A percentile compares a stretch with the other conserved stretches of the same genome.
These are phyloP conservation scores for Stomatorhinus ivindoensis DNA, from an alignment of 2,113 vertebrate genomes.

Conservation along the genomic window DNA sequence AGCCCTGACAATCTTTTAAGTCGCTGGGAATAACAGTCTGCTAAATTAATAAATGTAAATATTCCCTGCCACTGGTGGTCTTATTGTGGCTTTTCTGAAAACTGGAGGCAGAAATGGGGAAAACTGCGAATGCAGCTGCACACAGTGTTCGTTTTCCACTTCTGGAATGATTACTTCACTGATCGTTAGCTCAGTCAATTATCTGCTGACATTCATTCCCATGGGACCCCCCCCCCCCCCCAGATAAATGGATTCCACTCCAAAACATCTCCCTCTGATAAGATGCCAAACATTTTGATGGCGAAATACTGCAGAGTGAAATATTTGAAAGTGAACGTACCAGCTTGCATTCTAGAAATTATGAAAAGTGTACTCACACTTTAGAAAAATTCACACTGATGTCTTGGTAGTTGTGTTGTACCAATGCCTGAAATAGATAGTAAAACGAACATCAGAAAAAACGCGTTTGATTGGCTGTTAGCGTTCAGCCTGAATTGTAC, in stretches of 20 bases:
- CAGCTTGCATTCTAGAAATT: neutral
- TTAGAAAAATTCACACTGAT: neutral
- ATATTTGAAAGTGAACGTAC: neutral
- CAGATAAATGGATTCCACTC: constrained; percentile 4
- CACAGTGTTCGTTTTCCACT: neutral
- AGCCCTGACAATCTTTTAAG: neutral
- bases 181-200: neutral
- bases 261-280: neutral
- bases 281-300: constrained; percentile 3
- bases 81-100: neutral
- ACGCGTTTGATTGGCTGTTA: neutral
- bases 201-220: neutral
- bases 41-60: constrained; percentile 11
- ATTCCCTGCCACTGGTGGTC: neutral
- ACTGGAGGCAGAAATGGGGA: neutral
- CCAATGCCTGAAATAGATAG: neutral
- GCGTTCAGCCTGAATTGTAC: neutral
- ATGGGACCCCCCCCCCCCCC: neutral
- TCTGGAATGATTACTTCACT: neutral
- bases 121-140: neutral
- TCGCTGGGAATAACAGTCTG: constrained; percentile 12
- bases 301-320: neutral
- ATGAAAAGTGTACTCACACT: neutral
- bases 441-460: neutral
- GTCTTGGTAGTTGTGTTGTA: neutral